These are phyloP conservation scores for Lutraria rhynchaena DNA, from an alignment of 1,140 invertebrate species.

Conservation along the genomic window DNA sequence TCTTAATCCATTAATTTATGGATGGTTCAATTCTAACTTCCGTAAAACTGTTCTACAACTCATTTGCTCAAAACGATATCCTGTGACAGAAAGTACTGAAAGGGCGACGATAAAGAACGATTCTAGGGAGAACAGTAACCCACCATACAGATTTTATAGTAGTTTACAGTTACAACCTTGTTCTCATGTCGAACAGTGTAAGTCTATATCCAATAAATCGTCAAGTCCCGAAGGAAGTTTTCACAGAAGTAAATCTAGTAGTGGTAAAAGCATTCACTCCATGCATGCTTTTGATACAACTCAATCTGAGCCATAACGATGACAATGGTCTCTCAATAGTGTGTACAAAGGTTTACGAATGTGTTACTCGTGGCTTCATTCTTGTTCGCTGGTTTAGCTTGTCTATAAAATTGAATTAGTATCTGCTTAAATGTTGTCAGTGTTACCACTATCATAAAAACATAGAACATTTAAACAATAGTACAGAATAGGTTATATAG, in stretches of 20 bases:
- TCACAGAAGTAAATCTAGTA: not conserved
- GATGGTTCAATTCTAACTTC: slow-evolving; percentile 76
- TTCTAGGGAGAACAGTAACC: slow-evolving; percentile 49
- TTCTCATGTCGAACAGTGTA: not conserved
- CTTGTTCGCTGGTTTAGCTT: not conserved
- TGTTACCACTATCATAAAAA: too few relatives aligned
- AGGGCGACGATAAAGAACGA: slow-evolving; percentile 59
- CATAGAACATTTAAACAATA: too few relatives aligned
- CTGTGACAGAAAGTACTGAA: slow-evolving; percentile 35
- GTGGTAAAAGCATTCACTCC: not conserved
- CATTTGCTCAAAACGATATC: slow-evolving; percentile 25
- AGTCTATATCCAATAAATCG: slow-evolving; percentile 8
- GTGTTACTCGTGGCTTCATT: not conserved
- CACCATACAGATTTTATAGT: slow-evolving; percentile 38
- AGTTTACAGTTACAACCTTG: slow-evolving; percentile 1
- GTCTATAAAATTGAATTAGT: not conserved
- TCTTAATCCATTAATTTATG: slow-evolving; percentile 73
- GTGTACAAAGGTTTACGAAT: not conserved
- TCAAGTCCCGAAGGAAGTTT: not conserved
- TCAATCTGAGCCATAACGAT: not conserved
- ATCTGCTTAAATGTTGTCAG: too few relatives aligned
- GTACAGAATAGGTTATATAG: too few relatives aligned
- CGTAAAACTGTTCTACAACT: slow-evolving; percentile 56
- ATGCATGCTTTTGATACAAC: not conserved
- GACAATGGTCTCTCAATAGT: not conserved